A percentile compares a stretch with the other conserved stretches of the same genome.
phyloP scores from a whole-genome alignment of 2,888 invertebrate species.

The Onchidella celtica region DNA sequence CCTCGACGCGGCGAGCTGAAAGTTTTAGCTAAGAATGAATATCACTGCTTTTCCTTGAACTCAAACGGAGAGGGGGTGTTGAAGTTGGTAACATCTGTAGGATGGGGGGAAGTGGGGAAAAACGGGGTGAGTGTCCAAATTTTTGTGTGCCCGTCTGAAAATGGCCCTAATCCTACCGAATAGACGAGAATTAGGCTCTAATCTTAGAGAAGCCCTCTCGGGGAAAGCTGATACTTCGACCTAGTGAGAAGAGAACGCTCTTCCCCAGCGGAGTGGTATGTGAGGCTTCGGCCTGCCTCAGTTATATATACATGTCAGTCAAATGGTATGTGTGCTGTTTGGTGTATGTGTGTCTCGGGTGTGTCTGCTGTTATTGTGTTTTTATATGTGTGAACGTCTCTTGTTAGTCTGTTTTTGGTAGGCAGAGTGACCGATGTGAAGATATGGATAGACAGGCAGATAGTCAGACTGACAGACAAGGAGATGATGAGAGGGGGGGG shows the following conservation, averaged over 20 bases:
- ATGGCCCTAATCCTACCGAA: constrained; percentile 25
- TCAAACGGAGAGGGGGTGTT: neutral
- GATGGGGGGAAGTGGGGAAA: neutral
- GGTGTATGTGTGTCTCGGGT: no score
- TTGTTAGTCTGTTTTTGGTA: no score
- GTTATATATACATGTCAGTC: no score
- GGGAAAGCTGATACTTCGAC: constrained; percentile 14
- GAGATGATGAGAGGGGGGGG: no score
- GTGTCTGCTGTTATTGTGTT: no score
- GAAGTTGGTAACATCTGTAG: constrained; percentile 10
- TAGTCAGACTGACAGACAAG: neutral
- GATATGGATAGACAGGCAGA: constrained; percentile 12
- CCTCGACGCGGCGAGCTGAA: no score
- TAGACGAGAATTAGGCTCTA: constrained; percentile 24
- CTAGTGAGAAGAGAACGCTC: neutral
- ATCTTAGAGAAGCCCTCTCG: neutral
- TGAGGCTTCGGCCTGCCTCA: no score
- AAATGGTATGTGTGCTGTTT: no score
- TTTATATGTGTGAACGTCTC: no score
- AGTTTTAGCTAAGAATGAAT: no score
- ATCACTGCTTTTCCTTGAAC: no score
- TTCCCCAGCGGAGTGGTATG: neutral
- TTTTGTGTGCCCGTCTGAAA: constrained; percentile 25
- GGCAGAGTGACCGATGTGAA: no score
- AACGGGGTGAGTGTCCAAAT: neutral